Evolutionary conservation across 2,888 invertebrate genomes (phyloP).

Genomic region (Gymnocheta viridis): DNA sequence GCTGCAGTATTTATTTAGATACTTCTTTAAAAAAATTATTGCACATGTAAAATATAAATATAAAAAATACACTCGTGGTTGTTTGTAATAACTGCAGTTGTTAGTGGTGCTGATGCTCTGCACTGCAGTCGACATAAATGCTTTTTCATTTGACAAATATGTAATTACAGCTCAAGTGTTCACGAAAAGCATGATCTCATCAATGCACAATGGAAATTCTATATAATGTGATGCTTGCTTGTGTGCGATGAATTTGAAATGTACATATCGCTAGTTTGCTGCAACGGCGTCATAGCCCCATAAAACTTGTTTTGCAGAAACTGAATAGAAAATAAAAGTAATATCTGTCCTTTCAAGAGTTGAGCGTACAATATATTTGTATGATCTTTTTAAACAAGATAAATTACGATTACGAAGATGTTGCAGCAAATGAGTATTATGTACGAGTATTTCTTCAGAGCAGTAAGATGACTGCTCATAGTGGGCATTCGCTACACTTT

Average conservation of each 20-base stretch:
- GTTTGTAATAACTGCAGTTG: conserved; percentile 38
- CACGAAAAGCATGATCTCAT: conserved; percentile 28
- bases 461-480: no score
- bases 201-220: not conserved
- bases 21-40: not conserved
- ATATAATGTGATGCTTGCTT: not conserved
- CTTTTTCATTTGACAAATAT: conserved; percentile 77
- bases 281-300: no score
- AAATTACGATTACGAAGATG: no score
- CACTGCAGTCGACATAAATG: conserved; percentile 74
- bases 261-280: no score
- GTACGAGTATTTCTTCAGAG: no score
- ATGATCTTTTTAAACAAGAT: no score
- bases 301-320: no score
- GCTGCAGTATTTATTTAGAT: conserved; percentile 45
- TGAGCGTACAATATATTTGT: no score
- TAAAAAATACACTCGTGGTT: not conserved
- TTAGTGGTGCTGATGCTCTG: conserved; percentile 21
- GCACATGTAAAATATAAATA: not conserved
- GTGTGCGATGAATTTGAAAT: conserved; percentile 10
- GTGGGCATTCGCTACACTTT: no score
- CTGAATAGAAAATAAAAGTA: no score
- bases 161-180: conserved; percentile 75
- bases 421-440: no score
- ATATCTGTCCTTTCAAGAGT: no score